These are phyloP conservation scores for Aplysia californica DNA, from an alignment of 1,140 invertebrate genomes.

Conservation along the genomic window DNA sequence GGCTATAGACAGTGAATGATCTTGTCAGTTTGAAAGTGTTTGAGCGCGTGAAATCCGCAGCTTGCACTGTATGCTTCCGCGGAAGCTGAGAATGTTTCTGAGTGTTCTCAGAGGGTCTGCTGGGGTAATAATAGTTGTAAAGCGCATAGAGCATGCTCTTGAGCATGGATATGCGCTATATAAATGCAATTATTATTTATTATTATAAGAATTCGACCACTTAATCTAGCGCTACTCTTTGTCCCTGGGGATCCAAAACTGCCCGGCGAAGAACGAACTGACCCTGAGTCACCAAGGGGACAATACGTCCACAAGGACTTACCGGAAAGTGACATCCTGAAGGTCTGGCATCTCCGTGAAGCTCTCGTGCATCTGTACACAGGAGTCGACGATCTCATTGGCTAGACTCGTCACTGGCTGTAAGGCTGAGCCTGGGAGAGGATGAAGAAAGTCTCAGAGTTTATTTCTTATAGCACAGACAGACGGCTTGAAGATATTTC, in stretches of 20 bases:
- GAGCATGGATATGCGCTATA: background rate
- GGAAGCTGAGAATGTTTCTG: too few species aligned
- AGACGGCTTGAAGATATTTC: background rate
- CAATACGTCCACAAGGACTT: background rate
- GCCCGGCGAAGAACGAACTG: too few species aligned
- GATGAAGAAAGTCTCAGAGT: background rate
- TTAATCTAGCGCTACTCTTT: background rate
- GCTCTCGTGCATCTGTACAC: conserved; percentile 28
- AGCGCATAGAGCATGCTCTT: too few species aligned
- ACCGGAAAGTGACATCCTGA: conserved; percentile 30
- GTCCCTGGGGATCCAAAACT: background rate
- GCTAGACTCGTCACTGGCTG: conserved; percentile 33
- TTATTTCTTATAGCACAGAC: background rate
- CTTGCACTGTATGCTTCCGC: too few species aligned
- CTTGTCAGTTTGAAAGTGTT: too few species aligned
- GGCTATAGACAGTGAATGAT: too few species aligned
- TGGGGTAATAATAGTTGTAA: too few species aligned
- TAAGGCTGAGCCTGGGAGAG: conserved; percentile 27
- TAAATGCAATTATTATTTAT: background rate
- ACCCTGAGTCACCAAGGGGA: background rate
- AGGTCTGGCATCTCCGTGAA: conserved; percentile 23
- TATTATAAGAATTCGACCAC: background rate
- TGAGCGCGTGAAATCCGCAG: too few species aligned
- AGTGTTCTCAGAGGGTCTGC: too few species aligned
- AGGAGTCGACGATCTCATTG: conserved; percentile 33